Conservation (phyloP, 2,888 invertebrate genomes). For the Drosophila rellima region DNA sequence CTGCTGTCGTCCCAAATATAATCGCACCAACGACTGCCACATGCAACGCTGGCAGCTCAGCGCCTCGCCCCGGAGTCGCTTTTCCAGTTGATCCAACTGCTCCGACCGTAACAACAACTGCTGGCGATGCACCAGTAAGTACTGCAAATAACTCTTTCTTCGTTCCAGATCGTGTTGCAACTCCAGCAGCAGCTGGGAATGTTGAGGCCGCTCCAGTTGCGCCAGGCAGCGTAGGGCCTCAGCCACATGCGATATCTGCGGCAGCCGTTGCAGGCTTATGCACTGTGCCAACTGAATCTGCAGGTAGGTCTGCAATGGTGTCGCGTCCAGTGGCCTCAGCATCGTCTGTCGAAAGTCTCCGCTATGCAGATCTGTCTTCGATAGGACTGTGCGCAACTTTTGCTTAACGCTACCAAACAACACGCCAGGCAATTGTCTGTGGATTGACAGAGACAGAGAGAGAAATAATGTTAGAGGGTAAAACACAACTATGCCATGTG, state of each 20-base stretch:
- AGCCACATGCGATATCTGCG: conserved; percentile 92
- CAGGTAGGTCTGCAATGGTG: conserved; percentile 89
- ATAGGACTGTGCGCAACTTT: conserved; percentile 95
- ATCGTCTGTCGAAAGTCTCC: conserved; percentile 88
- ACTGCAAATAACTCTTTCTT: conserved; percentile 92
- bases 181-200: conserved; percentile 90
- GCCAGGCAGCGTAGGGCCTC: conserved; percentile 93
- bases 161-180: conserved; percentile 91
- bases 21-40: conserved; percentile 91
- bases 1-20: conserved; percentile 93
- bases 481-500: too few species aligned
- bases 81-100: conserved; percentile 89
- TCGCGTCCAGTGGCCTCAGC: conserved; percentile 83
- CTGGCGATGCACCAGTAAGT: conserved; percentile 92
- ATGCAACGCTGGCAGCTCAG: conserved; percentile 91
- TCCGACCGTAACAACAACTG: conserved; percentile 91
- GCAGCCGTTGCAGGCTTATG: conserved; percentile 91
- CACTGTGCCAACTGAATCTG: conserved; percentile 93
- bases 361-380: conserved; percentile 93
- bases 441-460: background rate
- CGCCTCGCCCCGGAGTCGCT: conserved; percentile 89
- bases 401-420: conserved; percentile 88
- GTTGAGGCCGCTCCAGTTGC: conserved; percentile 90
- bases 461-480: background rate
- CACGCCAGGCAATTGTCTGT: conserved; percentile 70